A percentile compares a stretch with the other conserved stretches of the same genome.
These are phyloP conservation scores for Nemopilema nomurai DNA, from an alignment of 30 jellyfish, hydroid and myxozoan species.

Conservation along the genomic window DNA sequence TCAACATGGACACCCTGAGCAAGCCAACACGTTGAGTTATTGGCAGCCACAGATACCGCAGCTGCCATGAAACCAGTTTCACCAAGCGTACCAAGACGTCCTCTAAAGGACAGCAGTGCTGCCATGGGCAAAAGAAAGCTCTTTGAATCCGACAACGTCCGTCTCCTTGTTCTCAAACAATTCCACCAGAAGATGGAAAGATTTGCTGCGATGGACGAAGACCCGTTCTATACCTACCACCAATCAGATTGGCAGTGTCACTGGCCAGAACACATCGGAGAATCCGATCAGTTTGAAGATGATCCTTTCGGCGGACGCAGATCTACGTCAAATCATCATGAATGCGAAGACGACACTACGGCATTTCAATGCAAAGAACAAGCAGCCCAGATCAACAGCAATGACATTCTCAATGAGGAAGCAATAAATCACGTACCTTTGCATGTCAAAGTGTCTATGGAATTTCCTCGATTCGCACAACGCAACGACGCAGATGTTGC, in stretches of 20 bases:
- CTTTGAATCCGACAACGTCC: not conserved
- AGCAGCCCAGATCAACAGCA: not conserved
- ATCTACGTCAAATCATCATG: not conserved
- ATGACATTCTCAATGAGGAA: not conserved
- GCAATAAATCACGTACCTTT: not conserved
- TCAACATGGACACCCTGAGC: not conserved
- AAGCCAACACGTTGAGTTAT: not conserved
- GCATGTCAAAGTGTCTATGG: not conserved
- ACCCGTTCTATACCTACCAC: not conserved
- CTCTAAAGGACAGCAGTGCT: not conserved
- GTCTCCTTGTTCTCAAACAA: not conserved
- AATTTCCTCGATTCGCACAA: not conserved
- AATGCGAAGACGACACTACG: not conserved
- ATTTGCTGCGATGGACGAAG: not conserved
- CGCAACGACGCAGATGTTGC: not conserved
- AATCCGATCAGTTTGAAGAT: not conserved
- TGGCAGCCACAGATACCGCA: not conserved
- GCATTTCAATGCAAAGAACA: not conserved
- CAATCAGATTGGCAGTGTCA: not conserved
- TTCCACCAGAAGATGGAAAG: not conserved
- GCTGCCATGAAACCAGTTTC: not conserved
- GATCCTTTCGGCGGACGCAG: not conserved
- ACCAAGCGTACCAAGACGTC: not conserved
- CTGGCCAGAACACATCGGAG: not conserved
- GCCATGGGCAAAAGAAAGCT: not conserved